A percentile compares a stretch with the other conserved stretches of the same genome.
phyloP scores from a whole-genome alignment of 2,888 invertebrate species.

The Blastobasis adustella region DNA sequence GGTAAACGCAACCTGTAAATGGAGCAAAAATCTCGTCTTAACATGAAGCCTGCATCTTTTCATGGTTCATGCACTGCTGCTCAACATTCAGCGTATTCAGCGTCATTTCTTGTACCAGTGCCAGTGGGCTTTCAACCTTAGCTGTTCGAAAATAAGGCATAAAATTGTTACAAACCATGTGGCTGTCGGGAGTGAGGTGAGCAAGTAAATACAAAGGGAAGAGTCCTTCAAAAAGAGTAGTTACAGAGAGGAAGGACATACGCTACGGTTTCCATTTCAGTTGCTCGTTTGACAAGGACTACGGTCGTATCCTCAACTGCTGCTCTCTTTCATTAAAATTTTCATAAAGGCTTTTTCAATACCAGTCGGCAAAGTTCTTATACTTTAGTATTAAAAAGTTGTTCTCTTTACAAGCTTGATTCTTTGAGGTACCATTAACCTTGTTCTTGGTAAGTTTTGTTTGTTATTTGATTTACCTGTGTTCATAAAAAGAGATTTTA shows the following conservation, averaged over 20 bases:
- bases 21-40: conserved; percentile 10
- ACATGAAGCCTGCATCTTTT: conserved; percentile 35
- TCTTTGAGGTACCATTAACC: too few species aligned
- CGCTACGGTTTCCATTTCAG: conserved; percentile 56
- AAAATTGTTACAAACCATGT: conserved; percentile 6
- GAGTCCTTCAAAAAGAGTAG: conserved; percentile 57
- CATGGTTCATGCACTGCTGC: conserved; percentile 66
- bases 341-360: too few species aligned
- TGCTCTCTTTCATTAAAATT: too few species aligned
- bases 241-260: conserved; percentile 47
- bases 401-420: too few species aligned
- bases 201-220: conserved; percentile 59
- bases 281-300: conserved; percentile 29
- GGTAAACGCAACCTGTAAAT: too few species aligned
- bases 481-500: too few species aligned
- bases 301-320: conserved; percentile 22
- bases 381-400: too few species aligned
- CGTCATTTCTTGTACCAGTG: conserved; percentile 39
- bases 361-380: too few species aligned
- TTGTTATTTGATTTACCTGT: too few species aligned
- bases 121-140: conserved; percentile 30
- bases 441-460: too few species aligned
- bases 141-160: conserved; percentile 1
- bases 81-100: conserved; percentile 37
- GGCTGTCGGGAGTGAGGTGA: conserved; percentile 42